Conservation (phyloP, 2,888 invertebrate genomes). For the Lasioglossum marginatum region DNA sequence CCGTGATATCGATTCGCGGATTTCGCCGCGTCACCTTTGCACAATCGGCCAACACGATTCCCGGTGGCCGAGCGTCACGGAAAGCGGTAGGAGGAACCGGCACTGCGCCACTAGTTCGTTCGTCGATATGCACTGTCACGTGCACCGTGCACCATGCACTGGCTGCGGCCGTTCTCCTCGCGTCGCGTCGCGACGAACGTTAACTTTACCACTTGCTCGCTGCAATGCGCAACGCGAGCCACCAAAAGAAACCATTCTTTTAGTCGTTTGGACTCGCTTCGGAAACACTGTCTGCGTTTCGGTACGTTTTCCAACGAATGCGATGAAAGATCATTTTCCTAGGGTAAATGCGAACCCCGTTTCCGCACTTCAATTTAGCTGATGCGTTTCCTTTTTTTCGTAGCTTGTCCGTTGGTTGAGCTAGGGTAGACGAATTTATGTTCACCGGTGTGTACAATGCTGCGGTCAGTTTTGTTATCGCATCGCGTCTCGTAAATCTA, state of each 20-base stretch:
- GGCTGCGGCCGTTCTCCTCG: constrained; percentile 9
- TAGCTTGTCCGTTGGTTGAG: not conserved
- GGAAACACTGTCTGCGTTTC: too few species aligned
- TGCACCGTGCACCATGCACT: constrained; percentile 29
- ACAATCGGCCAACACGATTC: constrained; percentile 32
- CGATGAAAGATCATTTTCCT: not conserved
- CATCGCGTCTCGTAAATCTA: not conserved
- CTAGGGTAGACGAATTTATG: not conserved
- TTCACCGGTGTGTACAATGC: not conserved
- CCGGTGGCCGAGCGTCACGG: constrained; percentile 48
- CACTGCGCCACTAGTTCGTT: constrained; percentile 65
- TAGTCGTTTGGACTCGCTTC: not conserved
- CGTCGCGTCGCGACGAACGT: constrained; percentile 55
- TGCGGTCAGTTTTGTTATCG: not conserved
- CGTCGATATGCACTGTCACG: constrained; percentile 59
- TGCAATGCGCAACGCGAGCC: constrained; percentile 57
- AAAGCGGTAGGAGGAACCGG: constrained; percentile 68
- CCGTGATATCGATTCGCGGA: constrained; percentile 22
- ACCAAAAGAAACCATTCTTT: not conserved
- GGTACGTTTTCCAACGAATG: not conserved
- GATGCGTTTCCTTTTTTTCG: not conserved
- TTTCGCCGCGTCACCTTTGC: constrained; percentile 42
- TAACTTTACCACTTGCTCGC: constrained; percentile 65
- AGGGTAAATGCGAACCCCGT: not conserved
- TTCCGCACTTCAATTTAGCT: not conserved